phyloP scores from a whole-genome alignment of 30 jellyfish, hydroid and myxozoan genomes.

The Cassiopea andromeda region DNA sequence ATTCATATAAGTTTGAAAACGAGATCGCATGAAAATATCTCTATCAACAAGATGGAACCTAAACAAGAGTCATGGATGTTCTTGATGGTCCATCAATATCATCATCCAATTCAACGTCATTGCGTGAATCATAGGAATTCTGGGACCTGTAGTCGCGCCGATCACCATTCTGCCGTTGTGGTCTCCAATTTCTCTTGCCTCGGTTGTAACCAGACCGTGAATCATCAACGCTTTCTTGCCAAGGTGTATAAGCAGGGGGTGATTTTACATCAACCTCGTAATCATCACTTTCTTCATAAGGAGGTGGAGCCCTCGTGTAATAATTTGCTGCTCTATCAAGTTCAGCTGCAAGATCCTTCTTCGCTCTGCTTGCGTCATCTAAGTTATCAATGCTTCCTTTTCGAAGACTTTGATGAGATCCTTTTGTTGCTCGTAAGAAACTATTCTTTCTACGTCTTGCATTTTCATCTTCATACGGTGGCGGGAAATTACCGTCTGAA shows the following conservation, averaged over 20 bases:
- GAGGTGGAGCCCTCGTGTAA: slow-evolving; percentile 92
- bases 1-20: background rate
- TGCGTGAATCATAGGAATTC: slow-evolving; percentile 20
- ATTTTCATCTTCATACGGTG: slow-evolving; percentile 60
- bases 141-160: slow-evolving; percentile 61
- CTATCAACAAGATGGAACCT: background rate
- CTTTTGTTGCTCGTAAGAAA: slow-evolving; percentile 90
- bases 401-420: slow-evolving; percentile 65
- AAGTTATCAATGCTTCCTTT: slow-evolving; percentile 53
- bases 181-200: slow-evolving; percentile 71
- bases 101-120: slow-evolving; percentile 40
- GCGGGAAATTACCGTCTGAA: slow-evolving; percentile 85
- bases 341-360: slow-evolving; percentile 90
- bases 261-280: slow-evolving; percentile 79
- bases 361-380: slow-evolving; percentile 69
- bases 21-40: background rate
- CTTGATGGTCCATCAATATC: slow-evolving; percentile 69
- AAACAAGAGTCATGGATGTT: slow-evolving; percentile 79
- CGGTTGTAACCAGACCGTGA: slow-evolving; percentile 62
- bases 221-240: slow-evolving; percentile 72
- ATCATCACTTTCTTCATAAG: slow-evolving; percentile 68
- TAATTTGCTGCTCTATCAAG: slow-evolving; percentile 82
- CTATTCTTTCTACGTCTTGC: slow-evolving; percentile 85
- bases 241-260: slow-evolving; percentile 94
- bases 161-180: slow-evolving; percentile 53